phyloP scores from a whole-genome alignment of 2,797 vertebrate species.

The Parauchenoglanis ngamensis region DNA sequence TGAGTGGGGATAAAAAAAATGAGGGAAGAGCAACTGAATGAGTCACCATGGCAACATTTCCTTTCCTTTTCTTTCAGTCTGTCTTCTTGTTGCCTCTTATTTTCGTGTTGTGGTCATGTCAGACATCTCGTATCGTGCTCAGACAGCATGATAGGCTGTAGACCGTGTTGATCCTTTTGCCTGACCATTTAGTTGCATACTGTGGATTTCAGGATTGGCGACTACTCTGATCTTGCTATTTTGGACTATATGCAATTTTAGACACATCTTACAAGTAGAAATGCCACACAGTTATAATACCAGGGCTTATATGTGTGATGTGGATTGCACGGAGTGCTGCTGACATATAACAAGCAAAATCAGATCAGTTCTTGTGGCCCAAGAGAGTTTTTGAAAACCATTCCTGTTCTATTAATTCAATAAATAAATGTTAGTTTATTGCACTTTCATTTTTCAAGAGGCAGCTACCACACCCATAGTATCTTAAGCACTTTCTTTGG shows the following conservation, averaged over 20 bases:
- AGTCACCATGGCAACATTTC: constrained; percentile 55
- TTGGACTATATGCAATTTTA: not conserved
- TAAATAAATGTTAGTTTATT: not conserved
- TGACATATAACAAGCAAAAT: not conserved
- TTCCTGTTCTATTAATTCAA: not conserved
- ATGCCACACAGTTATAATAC: not conserved
- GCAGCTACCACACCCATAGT: not conserved
- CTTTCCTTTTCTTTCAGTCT: constrained; percentile 26
- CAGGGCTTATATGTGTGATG: not conserved
- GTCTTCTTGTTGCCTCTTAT: constrained; percentile 38
- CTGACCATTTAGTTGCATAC: not conserved
- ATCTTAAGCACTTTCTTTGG: not conserved
- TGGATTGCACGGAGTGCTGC: not conserved
- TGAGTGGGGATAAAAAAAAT: constrained; percentile 27
- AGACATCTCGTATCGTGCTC: constrained; percentile 13
- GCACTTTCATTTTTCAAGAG: not conserved
- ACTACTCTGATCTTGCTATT: not conserved
- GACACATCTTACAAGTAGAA: not conserved
- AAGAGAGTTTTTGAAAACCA: not conserved
- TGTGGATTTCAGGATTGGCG: not conserved
- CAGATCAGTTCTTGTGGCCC: not conserved
- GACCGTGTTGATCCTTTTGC: not conserved
- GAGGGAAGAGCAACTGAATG: constrained; percentile 36
- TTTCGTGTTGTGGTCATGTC: constrained; percentile 27
- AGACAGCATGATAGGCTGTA: not conserved